phyloP scores from a whole-genome alignment of 2,113 vertebrate species.

The Monopterus albus region DNA sequence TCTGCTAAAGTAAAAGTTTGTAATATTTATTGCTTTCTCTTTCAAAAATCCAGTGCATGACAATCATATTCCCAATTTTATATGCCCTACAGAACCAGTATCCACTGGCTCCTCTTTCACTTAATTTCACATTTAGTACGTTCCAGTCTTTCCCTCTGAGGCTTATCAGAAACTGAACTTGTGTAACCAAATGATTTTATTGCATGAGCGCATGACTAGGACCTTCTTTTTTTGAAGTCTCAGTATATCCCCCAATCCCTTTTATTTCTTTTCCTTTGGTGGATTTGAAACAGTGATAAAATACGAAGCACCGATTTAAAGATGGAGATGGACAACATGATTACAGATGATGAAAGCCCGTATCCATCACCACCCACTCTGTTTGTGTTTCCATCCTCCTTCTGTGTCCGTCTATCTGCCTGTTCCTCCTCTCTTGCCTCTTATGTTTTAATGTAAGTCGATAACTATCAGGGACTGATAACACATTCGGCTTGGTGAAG shows the following conservation, averaged over 20 bases:
- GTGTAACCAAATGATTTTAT: slow-evolving; percentile 65
- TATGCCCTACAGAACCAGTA: slow-evolving; percentile 35
- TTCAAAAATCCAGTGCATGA: slow-evolving; percentile 43
- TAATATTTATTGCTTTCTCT: slow-evolving; percentile 41
- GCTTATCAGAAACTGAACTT: slow-evolving; percentile 62
- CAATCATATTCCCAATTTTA: slow-evolving; percentile 55
- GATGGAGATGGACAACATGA: slow-evolving; percentile 73
- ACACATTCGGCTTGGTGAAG: slow-evolving; percentile 49
- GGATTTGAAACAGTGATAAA: slow-evolving; percentile 66
- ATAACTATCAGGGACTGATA: slow-evolving; percentile 75
- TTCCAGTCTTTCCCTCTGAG: slow-evolving; percentile 41
- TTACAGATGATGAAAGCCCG: slow-evolving; percentile 75
- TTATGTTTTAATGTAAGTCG: slow-evolving; percentile 77
- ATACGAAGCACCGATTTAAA: slow-evolving; percentile 56
- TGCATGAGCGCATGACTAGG: slow-evolving; percentile 33
- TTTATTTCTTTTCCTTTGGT: slow-evolving; percentile 53
- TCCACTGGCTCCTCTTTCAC: slow-evolving; percentile 48
- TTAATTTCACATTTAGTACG: slow-evolving; percentile 57
- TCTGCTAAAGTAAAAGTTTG: slow-evolving; percentile 44
- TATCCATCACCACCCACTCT: slow-evolving; percentile 73
- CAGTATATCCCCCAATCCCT: slow-evolving; percentile 25
- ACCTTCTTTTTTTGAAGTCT: slow-evolving; percentile 1
- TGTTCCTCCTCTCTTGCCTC: slow-evolving; percentile 41
- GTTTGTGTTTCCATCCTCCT: slow-evolving; percentile 65
- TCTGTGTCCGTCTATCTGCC: slow-evolving; percentile 51